These are phyloP conservation scores for Acinonyx jubatus DNA, from an alignment of 2,113 vertebrate genomes.

Conservation along the genomic window DNA sequence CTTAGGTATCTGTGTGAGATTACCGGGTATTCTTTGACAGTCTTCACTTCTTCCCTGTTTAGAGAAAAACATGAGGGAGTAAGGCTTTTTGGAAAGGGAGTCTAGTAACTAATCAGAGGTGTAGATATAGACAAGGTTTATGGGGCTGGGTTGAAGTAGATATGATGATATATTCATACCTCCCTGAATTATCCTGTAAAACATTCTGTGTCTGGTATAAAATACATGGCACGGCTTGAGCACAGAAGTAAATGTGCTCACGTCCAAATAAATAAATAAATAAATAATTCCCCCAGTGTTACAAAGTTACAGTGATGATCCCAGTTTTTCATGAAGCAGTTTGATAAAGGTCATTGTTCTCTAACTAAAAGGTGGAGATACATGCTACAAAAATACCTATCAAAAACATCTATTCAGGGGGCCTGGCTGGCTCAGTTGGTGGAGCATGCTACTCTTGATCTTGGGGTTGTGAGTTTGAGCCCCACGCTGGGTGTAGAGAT, in stretches of 20 bases:
- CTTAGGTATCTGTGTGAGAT: slow-evolving; percentile 10
- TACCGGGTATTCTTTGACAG: not conserved
- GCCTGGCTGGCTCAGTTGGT: not conserved
- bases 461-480: not conserved
- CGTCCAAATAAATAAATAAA: no score
- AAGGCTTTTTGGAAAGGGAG: not conserved
- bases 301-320: not conserved
- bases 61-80: not conserved
- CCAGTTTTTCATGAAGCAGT: not conserved
- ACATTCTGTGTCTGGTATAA: not conserved
- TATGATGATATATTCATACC: not conserved
- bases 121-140: not conserved
- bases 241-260: not conserved
- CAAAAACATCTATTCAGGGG: not conserved
- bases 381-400: not conserved
- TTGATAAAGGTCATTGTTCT: not conserved
- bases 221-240: not conserved
- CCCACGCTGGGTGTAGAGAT: not conserved
- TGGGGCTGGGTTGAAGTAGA: not conserved
- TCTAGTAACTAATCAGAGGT: not conserved
- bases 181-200: not conserved
- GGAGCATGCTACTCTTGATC: not conserved
- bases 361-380: not conserved
- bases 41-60: not conserved
- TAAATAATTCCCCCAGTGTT: not conserved